phyloP scores from a whole-genome alignment of 2,113 vertebrate genomes.

The Ancistrus triradiatus region DNA sequence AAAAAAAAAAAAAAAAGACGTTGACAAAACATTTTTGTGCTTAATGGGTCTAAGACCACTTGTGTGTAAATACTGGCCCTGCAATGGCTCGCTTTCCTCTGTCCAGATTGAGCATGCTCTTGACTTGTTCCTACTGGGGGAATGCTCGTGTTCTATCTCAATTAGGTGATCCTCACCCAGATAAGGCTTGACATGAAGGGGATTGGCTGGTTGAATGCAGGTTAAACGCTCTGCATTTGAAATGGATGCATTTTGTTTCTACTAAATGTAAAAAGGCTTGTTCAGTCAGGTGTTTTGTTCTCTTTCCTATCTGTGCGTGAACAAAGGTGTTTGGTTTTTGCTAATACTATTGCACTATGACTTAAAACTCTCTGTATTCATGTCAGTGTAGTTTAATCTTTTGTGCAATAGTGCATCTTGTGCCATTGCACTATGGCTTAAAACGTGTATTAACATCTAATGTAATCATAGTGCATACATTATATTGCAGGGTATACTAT shows the following conservation, averaged over 20 bases:
- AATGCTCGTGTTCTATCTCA: neutral
- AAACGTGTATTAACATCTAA: too few relatives aligned
- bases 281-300: neutral
- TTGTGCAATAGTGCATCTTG: too few relatives aligned
- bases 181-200: conserved; percentile 4
- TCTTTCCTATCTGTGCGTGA: conserved; percentile 18
- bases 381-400: too few relatives aligned
- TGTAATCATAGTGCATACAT: too few relatives aligned
- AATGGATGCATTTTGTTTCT: conserved; percentile 13
- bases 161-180: conserved; percentile 5
- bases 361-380: too few relatives aligned
- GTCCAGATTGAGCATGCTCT: neutral
- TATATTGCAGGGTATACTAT: too few relatives aligned
- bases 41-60: neutral
- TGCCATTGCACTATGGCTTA: too few relatives aligned
- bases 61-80: neutral
- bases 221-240: conserved; percentile 5
- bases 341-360: conserved; percentile 22
- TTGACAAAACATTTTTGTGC: neutral
- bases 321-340: conserved; percentile 28
- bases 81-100: neutral
- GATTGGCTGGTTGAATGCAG: conserved; percentile 1
- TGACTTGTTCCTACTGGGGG: neutral
- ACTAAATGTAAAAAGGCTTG: conserved; percentile 3
- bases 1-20: too few relatives aligned